phyloP scores from a whole-genome alignment of 2,113 vertebrate genomes.

The Puntigrus tetrazona region DNA sequence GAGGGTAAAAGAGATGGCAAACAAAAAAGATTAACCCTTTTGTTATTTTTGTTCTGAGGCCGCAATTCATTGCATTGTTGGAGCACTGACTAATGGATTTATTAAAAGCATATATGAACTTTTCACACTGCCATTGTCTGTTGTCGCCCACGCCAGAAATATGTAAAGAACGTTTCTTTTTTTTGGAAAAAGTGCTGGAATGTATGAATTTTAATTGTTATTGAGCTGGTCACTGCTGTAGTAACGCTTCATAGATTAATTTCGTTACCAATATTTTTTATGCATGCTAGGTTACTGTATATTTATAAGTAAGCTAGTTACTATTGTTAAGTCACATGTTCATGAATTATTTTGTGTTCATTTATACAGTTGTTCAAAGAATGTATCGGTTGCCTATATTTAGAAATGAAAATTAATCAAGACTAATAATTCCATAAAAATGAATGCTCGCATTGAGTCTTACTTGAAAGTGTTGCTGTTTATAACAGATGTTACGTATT shows the following conservation, averaged over 20 bases:
- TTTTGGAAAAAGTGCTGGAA: not conserved
- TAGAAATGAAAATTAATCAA: no score
- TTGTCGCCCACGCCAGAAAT: not conserved
- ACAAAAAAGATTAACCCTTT: conserved; percentile 11
- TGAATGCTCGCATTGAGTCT: no score
- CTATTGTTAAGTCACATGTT: no score
- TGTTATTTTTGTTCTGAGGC: conserved; percentile 37
- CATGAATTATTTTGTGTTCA: no score
- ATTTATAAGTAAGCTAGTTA: no score
- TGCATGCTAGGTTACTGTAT: no score
- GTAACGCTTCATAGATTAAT: not conserved
- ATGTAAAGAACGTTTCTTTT: not conserved
- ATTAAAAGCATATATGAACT: conserved; percentile 6
- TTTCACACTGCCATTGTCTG: not conserved
- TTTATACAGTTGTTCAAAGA: not conserved
- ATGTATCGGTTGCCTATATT: no score
- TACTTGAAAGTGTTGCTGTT: no score
- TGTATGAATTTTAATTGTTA: not conserved
- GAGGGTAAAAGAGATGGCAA: conserved; percentile 17
- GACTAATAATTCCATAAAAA: no score
- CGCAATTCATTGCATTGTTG: not conserved
- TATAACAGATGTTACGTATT: no score
- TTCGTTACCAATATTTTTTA: not conserved
- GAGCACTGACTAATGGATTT: not conserved
- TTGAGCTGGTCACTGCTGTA: not conserved